Evolutionary conservation across 37 sponge, comb jelly and placozoan species (phyloP), one percentile per base, ranked within the genome.

Genomic region (Cliona cf. orientalis): DNA sequence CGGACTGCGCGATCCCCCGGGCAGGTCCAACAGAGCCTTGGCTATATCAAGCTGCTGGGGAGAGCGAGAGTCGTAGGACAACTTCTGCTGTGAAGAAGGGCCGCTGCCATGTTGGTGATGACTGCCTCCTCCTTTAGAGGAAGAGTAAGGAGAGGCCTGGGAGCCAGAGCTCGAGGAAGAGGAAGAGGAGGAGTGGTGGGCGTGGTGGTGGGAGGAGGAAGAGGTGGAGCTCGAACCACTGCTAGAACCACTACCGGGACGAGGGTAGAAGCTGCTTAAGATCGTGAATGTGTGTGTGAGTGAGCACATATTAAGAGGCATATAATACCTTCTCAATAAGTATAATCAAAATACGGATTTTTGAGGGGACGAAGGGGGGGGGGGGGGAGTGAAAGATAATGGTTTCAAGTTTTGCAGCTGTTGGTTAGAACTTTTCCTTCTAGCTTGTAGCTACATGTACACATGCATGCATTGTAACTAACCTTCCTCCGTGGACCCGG

Each of bases 401-500:
- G 34, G n/a, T 14, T n/a, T 57, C 44, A 43, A 40, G 21, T 34
- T 9, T 3, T 9, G 42, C 70, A 23, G n/a, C n/a, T 42, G 43
- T 23, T 23, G 5, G n/a, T 59, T 59, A 41, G 70, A 38, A 2
- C 28, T 21, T 19, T 6, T 31, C 5, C 39, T 3, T 21, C 39
- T 11, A 3, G 42, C 26, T 42, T 42, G 57, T 72, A 31, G 19
- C 29, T 32, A 61, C 56, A 53, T 12, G 56, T 12, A 32, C 29
- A 61, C n/a, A 26, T 31, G 28, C 62, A 61, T 53, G 19, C 12
- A 28, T 9, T 63, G 28, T 63, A 63, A 66, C 78, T 41, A 64
- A 89, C 90, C 88, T 93, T 93, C 93, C 93, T 57, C 93, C 93
- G 45, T 93, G 93, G 21, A 93, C 40, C 3, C 93, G 61, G 6